These are phyloP conservation scores for Oreochromis grahami DNA, from an alignment of 2,797 vertebrate genomes.

Conservation along the genomic window DNA sequence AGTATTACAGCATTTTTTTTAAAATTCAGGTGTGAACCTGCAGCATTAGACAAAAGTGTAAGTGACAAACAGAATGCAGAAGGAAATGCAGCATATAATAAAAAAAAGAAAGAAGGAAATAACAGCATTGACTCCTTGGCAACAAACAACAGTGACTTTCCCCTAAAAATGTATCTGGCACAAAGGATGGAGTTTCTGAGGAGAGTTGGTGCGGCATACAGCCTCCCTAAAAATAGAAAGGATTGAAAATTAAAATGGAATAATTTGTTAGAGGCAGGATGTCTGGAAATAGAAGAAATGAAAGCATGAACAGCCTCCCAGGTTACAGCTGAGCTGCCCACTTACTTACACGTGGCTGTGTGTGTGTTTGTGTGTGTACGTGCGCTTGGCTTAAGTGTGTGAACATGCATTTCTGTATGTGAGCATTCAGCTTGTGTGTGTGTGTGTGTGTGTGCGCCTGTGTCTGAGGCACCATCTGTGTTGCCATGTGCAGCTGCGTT, in stretches of 20 bases:
- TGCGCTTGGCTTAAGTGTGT: neutral
- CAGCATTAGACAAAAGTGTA: neutral
- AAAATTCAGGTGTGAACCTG: neutral
- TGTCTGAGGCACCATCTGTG: constrained; percentile 58
- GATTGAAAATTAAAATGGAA: constrained; percentile 15
- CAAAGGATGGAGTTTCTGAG: neutral
- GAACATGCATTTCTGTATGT: neutral
- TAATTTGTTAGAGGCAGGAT: constrained; percentile 27
- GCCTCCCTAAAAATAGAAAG: constrained; percentile 5
- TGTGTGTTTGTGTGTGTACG: neutral
- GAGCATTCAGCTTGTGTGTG: neutral
- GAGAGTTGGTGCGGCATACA: neutral
- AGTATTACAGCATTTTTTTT: neutral
- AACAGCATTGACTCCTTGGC: neutral
- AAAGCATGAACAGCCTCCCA: constrained; percentile 49
- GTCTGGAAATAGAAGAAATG: constrained; percentile 37
- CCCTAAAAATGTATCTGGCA: neutral
- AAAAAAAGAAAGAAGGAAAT: neutral
- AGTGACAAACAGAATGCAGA: neutral
- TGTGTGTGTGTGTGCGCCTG: neutral
- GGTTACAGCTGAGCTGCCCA: constrained; percentile 64
- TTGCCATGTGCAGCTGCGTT: constrained; percentile 63
- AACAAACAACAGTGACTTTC: neutral
- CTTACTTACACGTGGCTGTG: constrained; percentile 8
- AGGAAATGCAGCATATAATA: neutral